These are phyloP conservation scores for Anastrepha obliqua DNA, from an alignment of 1,140 invertebrate species.

Conservation along the genomic window DNA sequence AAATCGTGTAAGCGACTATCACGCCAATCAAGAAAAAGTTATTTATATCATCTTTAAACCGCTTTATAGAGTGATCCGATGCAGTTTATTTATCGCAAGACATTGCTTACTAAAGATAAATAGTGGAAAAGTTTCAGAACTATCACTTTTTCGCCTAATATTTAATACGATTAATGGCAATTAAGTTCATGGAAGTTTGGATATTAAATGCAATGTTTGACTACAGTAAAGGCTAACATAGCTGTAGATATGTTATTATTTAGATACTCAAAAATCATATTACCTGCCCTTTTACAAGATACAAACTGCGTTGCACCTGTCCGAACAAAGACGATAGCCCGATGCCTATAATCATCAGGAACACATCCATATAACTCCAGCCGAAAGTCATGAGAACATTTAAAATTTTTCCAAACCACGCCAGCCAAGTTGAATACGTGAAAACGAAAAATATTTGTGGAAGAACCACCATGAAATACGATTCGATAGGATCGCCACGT, in stretches of 20 bases:
- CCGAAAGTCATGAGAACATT: conserved; percentile 69
- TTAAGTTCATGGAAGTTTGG: not conserved
- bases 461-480: conserved; percentile 61
- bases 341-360: conserved; percentile 68
- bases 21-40: too few species aligned
- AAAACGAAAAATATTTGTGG: conserved; percentile 66
- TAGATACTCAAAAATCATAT: not conserved
- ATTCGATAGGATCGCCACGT: conserved; percentile 64
- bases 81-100: too few species aligned
- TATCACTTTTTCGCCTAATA: too few species aligned
- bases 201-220: too few species aligned
- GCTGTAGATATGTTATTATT: not conserved
- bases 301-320: conserved; percentile 54
- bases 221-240: not conserved
- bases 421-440: conserved; percentile 65
- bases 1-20: too few species aligned
- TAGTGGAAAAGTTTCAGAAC: too few species aligned
- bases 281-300: not conserved
- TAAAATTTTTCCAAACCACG: conserved; percentile 64
- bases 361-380: conserved; percentile 71
- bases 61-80: too few species aligned
- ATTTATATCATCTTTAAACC: too few species aligned
- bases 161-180: too few species aligned
- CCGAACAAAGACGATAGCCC: conserved; percentile 63
- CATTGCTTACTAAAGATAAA: too few species aligned